Percentiles rank a stretch among this genome's conserved stretches.
phyloP scores from a whole-genome alignment of 2,113 vertebrate genomes.

The Redunca redunca region DNA sequence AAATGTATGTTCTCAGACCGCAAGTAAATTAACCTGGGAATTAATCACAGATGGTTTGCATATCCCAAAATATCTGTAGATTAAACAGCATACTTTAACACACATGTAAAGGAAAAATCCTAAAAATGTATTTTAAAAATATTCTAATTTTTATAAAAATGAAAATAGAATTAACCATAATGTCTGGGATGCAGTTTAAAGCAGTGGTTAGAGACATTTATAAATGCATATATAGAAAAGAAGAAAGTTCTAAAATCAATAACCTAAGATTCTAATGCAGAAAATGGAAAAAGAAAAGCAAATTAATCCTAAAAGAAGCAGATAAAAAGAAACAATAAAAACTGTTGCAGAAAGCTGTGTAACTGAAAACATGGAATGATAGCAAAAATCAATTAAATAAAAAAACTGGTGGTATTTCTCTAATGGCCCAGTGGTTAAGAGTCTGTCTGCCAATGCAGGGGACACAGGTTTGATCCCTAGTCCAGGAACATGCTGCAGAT shows the following conservation, averaged over 20 bases:
- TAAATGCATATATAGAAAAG: background rate
- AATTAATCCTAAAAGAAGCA: background rate
- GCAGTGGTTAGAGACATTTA: background rate
- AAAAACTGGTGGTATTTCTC: background rate
- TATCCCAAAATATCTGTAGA: background rate
- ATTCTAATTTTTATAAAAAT: background rate
- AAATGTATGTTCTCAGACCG: background rate
- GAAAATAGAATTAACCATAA: background rate
- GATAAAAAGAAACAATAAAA: background rate
- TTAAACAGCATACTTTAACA: background rate
- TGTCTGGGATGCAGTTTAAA: background rate
- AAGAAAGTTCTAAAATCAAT: background rate
- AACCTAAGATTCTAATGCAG: background rate
- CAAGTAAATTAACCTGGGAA: background rate
- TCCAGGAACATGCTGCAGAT: background rate
- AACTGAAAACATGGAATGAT: background rate
- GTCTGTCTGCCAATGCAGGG: background rate
- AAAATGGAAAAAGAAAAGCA: background rate
- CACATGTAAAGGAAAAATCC: background rate
- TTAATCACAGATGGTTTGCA: background rate
- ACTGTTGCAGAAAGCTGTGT: background rate
- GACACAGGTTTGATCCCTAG: background rate
- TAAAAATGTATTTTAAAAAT: background rate
- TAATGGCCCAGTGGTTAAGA: background rate
- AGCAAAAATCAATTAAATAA: background rate